Base-by-base conservation (phyloP, 1,140 invertebrate species). In the Nephila pilipes region DNA sequence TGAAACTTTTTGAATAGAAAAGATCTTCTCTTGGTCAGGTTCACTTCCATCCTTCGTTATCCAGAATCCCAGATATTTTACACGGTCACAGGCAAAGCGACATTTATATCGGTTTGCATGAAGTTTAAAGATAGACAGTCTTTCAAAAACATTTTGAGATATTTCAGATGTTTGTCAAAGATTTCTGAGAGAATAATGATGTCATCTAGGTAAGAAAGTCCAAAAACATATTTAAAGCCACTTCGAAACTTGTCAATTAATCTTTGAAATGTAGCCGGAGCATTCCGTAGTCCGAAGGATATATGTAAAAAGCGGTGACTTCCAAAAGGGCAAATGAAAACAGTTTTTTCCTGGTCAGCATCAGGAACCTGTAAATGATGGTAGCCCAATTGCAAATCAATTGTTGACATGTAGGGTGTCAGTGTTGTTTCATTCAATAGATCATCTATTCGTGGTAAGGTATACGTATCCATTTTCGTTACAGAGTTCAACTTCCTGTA, bases 221-320 rank as follows among this genome's bases (percentile, higher is more conserved):
- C 16, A 1, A 29, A 29, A 22, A 55, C 16, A 16, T 89, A 1
- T 25, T 46, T 18, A 2, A 83, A 18, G 1, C 60, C n/a, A 95
- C 80, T 32, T 93, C 32, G 25, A n/a, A 95, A 87, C 20, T 85
- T 85, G 54, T 95, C 94, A 88, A 95, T 94, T 8, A 95, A 93
- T 36, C 95, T n/a, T 85, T 95, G 94, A 93, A 95, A 95, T 0
- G 95, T 95, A 1, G 95, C 95, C 5, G 94, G 95, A 4, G 95
- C 95, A 38, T 95, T 95, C 1, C 93, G 90, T 0, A 96, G 90
- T 0, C 95, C 96, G 94, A 96, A 96, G 0, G 95, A 95, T 95
- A 96, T 95, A 1, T 94, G 83, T 14, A 83, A 58, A 18, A 20
- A 95, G 85, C 94, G 92, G 75, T 69, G 95, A 12, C 94, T 94